These are phyloP conservation scores for Helostoma temminkii DNA, from an alignment of 2,797 vertebrate species.

Conservation along the genomic window DNA sequence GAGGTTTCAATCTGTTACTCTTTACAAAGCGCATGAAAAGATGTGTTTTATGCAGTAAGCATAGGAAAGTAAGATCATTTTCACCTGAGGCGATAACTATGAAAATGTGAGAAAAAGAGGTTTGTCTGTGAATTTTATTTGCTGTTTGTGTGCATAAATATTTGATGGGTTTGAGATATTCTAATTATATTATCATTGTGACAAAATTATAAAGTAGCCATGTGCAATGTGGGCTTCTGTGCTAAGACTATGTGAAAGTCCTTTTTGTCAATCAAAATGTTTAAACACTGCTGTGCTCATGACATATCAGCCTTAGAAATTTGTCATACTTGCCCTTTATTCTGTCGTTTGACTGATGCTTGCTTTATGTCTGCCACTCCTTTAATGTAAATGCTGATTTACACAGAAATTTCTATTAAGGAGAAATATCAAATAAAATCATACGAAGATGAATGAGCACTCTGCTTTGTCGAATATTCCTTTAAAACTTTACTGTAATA, in stretches of 20 bases:
- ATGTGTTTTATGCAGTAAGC: slow-evolving; percentile 51
- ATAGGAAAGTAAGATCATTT: slow-evolving; percentile 19
- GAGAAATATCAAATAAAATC: slow-evolving; percentile 63
- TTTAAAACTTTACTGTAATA: background rate
- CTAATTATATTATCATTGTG: slow-evolving; percentile 59
- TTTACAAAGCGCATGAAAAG: slow-evolving; percentile 47
- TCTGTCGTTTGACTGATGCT: slow-evolving; percentile 58
- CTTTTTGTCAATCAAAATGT: slow-evolving; percentile 30
- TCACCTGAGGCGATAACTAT: slow-evolving; percentile 13
- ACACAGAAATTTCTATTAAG: slow-evolving; percentile 69
- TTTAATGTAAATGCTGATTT: slow-evolving; percentile 71
- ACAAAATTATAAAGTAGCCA: slow-evolving; percentile 49
- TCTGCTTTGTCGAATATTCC: background rate
- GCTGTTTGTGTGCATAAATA: slow-evolving; percentile 47
- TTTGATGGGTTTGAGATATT: slow-evolving; percentile 43
- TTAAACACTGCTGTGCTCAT: slow-evolving; percentile 58
- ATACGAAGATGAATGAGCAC: slow-evolving; percentile 23
- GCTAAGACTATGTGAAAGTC: slow-evolving; percentile 45
- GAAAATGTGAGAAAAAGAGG: slow-evolving; percentile 3
- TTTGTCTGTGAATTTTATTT: slow-evolving; percentile 37
- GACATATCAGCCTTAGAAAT: slow-evolving; percentile 41
- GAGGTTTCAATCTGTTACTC: slow-evolving; percentile 33
- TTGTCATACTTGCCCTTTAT: slow-evolving; percentile 38
- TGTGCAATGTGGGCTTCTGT: slow-evolving; percentile 67
- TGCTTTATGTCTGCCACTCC: slow-evolving; percentile 67